These are phyloP conservation scores for Leptocoma aspasia DNA, from an alignment of 2,113 vertebrate genomes.

Conservation along the genomic window DNA sequence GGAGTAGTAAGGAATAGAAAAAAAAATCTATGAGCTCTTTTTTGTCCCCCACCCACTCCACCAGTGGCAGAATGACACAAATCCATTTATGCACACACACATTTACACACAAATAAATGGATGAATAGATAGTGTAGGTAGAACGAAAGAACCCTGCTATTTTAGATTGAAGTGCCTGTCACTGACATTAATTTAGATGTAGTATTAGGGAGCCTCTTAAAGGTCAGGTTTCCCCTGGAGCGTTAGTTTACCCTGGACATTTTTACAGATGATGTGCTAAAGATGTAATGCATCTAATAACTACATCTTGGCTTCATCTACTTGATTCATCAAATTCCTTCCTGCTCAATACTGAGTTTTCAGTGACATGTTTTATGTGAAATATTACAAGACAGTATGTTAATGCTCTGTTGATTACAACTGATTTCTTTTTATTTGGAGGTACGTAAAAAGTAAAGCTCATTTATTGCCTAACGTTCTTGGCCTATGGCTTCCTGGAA, in stretches of 20 bases:
- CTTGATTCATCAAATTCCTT: slow-evolving; percentile 71
- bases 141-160: slow-evolving; percentile 47
- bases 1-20: not conserved
- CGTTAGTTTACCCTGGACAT: slow-evolving; percentile 61
- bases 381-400: slow-evolving; percentile 44
- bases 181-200: slow-evolving; percentile 72
- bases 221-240: slow-evolving; percentile 72
- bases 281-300: slow-evolving; percentile 71
- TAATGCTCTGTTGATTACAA: slow-evolving; percentile 30
- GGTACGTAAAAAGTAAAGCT: not conserved
- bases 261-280: slow-evolving; percentile 73
- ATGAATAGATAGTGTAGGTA: slow-evolving; percentile 32
- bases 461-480: not conserved
- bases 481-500: not conserved
- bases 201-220: slow-evolving; percentile 71
- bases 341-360: slow-evolving; percentile 61
- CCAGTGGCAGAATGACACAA: not conserved
- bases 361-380: slow-evolving; percentile 40
- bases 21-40: not conserved
- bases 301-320: slow-evolving; percentile 68
- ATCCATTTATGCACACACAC: slow-evolving; percentile 29
- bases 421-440: slow-evolving; percentile 34
- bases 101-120: slow-evolving; percentile 55
- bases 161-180: slow-evolving; percentile 69
- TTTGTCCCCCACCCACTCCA: not conserved